Conservation (phyloP, 2,888 invertebrate genomes). For the Drosophila kuntzei region DNA sequence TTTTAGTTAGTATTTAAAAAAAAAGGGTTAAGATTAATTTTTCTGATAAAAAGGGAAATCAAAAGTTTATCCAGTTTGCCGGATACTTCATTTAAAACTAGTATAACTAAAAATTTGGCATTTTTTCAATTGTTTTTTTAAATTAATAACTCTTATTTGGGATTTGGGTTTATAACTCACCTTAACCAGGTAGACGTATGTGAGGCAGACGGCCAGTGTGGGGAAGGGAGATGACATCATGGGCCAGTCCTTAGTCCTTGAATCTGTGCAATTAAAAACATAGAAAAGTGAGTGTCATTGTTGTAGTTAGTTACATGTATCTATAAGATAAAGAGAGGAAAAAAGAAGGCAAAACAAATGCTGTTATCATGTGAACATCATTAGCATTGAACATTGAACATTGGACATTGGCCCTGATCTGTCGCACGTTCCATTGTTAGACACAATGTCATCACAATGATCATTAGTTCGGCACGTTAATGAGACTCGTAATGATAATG, state of each 20-base stretch:
- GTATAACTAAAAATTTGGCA: too few relatives aligned
- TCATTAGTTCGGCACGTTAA: slow-evolving; percentile 18
- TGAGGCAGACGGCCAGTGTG: slow-evolving; percentile 94
- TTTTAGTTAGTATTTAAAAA: too few relatives aligned
- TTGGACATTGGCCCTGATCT: slow-evolving; percentile 57
- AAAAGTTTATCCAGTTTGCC: too few relatives aligned
- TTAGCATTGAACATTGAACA: slow-evolving; percentile 63
- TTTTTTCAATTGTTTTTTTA: neutral
- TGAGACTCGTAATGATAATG: slow-evolving; percentile 23
- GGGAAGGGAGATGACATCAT: slow-evolving; percentile 97
- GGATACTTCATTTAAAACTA: too few relatives aligned
- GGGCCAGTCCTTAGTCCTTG: slow-evolving; percentile 95
- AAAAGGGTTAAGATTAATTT: too few relatives aligned
- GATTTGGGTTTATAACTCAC: slow-evolving; percentile 84
- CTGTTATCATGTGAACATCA: slow-evolving; percentile 64
- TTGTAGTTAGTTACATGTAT: slow-evolving; percentile 12
- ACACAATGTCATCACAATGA: slow-evolving; percentile 36
- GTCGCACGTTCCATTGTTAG: slow-evolving; percentile 25
- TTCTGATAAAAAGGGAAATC: too few relatives aligned
- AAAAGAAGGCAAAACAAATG: slow-evolving; percentile 10
- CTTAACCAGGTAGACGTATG: slow-evolving; percentile 96
- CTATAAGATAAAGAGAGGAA: slow-evolving; percentile 43
- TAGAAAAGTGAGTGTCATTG: neutral
- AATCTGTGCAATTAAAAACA: slow-evolving; percentile 87
- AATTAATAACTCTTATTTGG: neutral